Evolutionary conservation across 2,797 vertebrate species (phyloP), one percentile per base, ranked within the genome.

Genomic region (Delichon dasypus): DNA sequence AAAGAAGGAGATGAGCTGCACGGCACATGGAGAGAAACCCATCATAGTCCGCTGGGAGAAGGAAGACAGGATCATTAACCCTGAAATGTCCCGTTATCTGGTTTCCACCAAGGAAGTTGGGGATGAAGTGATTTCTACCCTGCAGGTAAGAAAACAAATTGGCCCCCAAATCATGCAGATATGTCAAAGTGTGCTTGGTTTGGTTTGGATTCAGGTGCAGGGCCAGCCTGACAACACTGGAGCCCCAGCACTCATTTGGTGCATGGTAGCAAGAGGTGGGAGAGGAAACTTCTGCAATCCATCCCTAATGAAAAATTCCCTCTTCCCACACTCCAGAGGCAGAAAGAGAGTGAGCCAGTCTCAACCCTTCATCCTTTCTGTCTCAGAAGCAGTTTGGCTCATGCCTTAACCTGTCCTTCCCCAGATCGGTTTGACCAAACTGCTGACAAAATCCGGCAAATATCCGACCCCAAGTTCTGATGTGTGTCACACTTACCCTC

Each of bases 11-110:
- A 99, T 99, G 99, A 99, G 99, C 97, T 99, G 99, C 96, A 99
- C 98, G 0, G 99, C 99, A 18, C 99, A 99, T 0, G 99, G 99
- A 2, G 99, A 99, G 97, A 99, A 99, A 92, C 99, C 99, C 97
- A 99, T 99, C 97, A 99, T 99, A 77, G 99, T 99, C 80, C 99
- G 99, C 97, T 99, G 99, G 99, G 99, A 99, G 97, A 99, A 99
- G 94, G 99, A 99, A 85, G 99, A 99, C 83, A 97, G 99, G 64
- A 99, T 99, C 97, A 99, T 99, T 89, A 99, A 99, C 97, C 99
- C 99, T 0, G 99, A 99, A 97, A 99, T 99, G 98, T 99, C 99
- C 92, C 98, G 99, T 45, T 99, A 99, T 67, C 98, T 99, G 20
- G 99, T 99, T 95, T 99, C 98, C 67, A 98, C 99, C 94, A 99